Evolutionary conservation across 2,888 invertebrate genomes (phyloP), one percentile per base, ranked within the genome.

Genomic region (Thumatha senex): DNA sequence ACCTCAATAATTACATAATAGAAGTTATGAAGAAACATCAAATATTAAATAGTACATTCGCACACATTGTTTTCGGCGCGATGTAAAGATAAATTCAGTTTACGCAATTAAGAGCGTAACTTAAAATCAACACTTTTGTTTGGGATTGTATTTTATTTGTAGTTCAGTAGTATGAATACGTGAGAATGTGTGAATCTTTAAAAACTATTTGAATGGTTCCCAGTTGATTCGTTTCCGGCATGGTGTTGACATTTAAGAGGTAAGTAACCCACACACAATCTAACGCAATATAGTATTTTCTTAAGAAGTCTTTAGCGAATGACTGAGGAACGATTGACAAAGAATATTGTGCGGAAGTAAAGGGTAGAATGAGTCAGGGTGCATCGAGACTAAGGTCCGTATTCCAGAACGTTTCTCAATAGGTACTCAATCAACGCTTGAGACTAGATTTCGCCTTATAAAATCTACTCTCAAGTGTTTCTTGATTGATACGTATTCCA

Each of bases 41-140:
- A 12, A 14, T 58, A 60, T 57, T 66, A 63, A 65, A 62, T 61
- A 56, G 57, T 59, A 60, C 62, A 61, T 61, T 64, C 70, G 51
- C 58, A 59, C 54, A 58, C 50, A 68, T 72, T 66, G 70, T 70
- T 67, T 61, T 40, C 48, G 34, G 38, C 36, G 18, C 51, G 64
- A 63, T 70, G 41, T 40, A 10, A 53, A 48, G 70, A 72, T 72
- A 67, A 59, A 57, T 50, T 51, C 40, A 41, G 46, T 64, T 69
- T 62, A 61, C 61, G 70, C 61, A 67, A 70, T 72, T 67, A 70
- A 61, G 61, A 61, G 61, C 63, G 63, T 57, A 47, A 59, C 53
- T 51, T 55, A 51, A 60, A 70, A 67, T 72, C 72, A 58, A 60
- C 70, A 67, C 68, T 56, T 51, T 61, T 66, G 38, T 41, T 48